Evolutionary conservation across 2,113 vertebrate genomes (phyloP), one percentile per base, ranked within the genome.

Genomic region (Sorex fumeus): DNA sequence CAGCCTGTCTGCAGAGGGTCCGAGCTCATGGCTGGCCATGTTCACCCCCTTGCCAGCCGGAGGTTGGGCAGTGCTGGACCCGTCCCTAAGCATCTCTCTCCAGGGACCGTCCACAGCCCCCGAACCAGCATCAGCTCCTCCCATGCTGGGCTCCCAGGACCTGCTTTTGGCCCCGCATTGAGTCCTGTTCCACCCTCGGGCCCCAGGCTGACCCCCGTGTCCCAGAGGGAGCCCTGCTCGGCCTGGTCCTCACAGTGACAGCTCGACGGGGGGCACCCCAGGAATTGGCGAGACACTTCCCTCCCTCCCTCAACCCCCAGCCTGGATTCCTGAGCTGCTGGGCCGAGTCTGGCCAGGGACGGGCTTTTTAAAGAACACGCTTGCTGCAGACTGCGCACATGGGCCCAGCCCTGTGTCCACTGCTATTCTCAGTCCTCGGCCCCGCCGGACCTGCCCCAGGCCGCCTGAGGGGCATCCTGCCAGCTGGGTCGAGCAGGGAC

Each of bases 321-420:
- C 15, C 53, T 57, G 66, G 74, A 80, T 36, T 5, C n/a, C 11
- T 12, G n/a, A 74, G 64, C 34, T 19, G 67, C 69, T 32, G 74
- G 90, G 80, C 89, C 78, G 57, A 30, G 60, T 30, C 74, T 72
- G 91, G 69, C 64, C 69, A 21, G 19, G 70, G 71, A 75, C 23
- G 2, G 23, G 78, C 78, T 88, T 95, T 91, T 75, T 32, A 81
- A 40, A 88, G 84, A 84, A 87, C 87, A 89, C 89, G 84, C 43
- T 47, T 6, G 27, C 53, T 34, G 72, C 67, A 43, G 81, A 43
- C 1, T 0, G 7, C 8, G n/a, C 30, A 6, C 69, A 34, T 81
- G 21, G 64, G 53, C 40, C 4, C 53, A 21, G 53, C 11, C 53
- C 53, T 53, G 82, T 19, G 19, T 57, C 71, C 86, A 53, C 60